Evolutionary conservation across 1,140 invertebrate genomes (phyloP).

Genomic region (Halotydeus destructor): DNA sequence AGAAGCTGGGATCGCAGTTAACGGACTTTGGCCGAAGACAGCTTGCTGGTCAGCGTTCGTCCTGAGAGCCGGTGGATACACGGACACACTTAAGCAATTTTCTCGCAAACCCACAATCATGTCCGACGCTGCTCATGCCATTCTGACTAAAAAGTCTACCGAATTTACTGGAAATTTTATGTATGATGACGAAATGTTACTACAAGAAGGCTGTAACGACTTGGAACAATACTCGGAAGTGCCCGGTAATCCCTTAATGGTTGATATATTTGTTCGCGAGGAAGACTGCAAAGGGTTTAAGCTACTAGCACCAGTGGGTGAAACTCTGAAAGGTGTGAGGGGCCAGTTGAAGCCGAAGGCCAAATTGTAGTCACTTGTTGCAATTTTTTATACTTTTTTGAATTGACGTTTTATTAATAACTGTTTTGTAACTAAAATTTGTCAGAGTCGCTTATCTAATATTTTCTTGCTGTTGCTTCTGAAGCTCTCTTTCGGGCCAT

Average conservation of each 20-base stretch:
- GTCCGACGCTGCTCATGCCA: conserved; percentile 79
- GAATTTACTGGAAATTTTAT: conserved; percentile 69
- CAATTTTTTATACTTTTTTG: too few relatives aligned
- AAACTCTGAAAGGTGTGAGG: too few relatives aligned
- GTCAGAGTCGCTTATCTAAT: too few relatives aligned
- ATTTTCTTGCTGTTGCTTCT: too few relatives aligned
- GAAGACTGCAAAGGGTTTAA: background rate
- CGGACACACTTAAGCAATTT: conserved; percentile 59
- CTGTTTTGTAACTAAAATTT: too few relatives aligned
- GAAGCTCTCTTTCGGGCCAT: too few relatives aligned
- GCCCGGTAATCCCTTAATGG: conserved; percentile 49
- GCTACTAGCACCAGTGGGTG: too few relatives aligned
- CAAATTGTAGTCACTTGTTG: too few relatives aligned
- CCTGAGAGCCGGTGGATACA: conserved; percentile 83
- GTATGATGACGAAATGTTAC: conserved; percentile 79
- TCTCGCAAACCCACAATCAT: conserved; percentile 76
- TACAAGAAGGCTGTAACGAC: conserved; percentile 54
- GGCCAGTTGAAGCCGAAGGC: too few relatives aligned
- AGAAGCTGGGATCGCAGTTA: conserved; percentile 64
- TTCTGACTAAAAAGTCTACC: conserved; percentile 55
- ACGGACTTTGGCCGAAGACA: conserved; percentile 89
- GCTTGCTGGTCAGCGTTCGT: too few relatives aligned
- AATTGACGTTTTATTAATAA: too few relatives aligned
- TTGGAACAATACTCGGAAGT: conserved; percentile 67
- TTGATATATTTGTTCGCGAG: conserved; percentile 73